A percentile compares a stretch with the other conserved stretches of the same genome.
phyloP scores from a whole-genome alignment of 1,140 invertebrate species.

The Branchinecta lynchi region DNA sequence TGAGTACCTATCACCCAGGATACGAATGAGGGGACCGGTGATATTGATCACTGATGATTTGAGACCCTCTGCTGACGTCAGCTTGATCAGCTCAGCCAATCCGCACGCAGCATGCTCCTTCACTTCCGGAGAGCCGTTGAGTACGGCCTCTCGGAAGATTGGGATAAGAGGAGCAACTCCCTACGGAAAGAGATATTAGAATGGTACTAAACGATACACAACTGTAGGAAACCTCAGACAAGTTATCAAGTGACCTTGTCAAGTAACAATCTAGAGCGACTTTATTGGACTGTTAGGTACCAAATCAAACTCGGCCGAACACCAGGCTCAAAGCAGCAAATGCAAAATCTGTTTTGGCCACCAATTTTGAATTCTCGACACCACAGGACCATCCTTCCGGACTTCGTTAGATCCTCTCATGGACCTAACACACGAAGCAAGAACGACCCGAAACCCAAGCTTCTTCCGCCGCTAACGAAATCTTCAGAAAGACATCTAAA shows the following conservation, averaged over 20 bases:
- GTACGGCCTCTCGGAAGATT: conserved; percentile 85
- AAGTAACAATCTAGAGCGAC: conserved; percentile 7
- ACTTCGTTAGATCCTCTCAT: no score
- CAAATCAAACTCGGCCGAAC: no score
- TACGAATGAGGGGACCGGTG: conserved; percentile 91
- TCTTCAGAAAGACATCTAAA: no score
- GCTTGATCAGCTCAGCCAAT: conserved; percentile 73
- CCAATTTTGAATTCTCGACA: no score
- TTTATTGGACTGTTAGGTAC: neutral
- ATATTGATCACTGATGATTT: conserved; percentile 92
- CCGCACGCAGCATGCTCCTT: conserved; percentile 91
- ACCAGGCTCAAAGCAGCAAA: no score
- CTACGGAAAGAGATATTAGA: conserved; percentile 28
- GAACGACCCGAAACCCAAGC: no score
- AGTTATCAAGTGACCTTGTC: conserved; percentile 12
- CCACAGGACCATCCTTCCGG: no score
- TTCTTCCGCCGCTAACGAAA: no score
- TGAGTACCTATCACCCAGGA: conserved; percentile 87
- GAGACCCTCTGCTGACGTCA: conserved; percentile 66
- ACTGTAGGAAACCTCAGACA: neutral
- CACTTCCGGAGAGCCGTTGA: conserved; percentile 82
- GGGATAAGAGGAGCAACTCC: conserved; percentile 84
- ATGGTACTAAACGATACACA: no score
- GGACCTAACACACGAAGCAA: no score
- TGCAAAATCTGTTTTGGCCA: no score